Evolutionary conservation across 2,113 vertebrate species (phyloP), one percentile per base, ranked within the genome.

Genomic region (Galeopterus variegatus): DNA sequence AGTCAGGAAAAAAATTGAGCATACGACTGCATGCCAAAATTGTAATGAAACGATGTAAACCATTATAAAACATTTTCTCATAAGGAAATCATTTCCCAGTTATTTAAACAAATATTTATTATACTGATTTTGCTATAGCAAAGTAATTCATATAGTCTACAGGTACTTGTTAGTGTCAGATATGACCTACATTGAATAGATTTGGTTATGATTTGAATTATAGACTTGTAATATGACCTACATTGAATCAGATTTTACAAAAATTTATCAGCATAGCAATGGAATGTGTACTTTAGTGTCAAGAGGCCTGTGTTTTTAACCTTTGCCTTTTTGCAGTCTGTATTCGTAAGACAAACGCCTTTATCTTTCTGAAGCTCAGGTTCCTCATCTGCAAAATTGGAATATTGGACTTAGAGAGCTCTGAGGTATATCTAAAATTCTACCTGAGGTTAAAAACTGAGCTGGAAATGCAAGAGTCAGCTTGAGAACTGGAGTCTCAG

Each of bases 31-130:
- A 17, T 75, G 21, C 50, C n/a, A 28, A 18, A 90, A 90, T 64
- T 93, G 73, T 79, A 85, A 48, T 84, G 15, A 79, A 92, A 80
- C 80, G 48, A 73, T 3, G 50, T 50, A 70, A 18, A 15, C 28
- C 24, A 24, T n/a, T 48, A 62, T 6, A 80, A 93, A n/a, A 81
- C 41, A 93, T 4, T 62, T n/a, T 90, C 58, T 70, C 56, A 41
- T 79, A 64, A 50, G 19, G 52, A 60, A 58, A 48, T 90, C 48
- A 92, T 72, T 70, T 41, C 48, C 36, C 12, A 65, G 19, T 82
- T 88, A 93, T 28, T 62, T 56, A 82, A 86, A 62, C 45, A 77
- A 85, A 65, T 65, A 23, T 67, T 90, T 48, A 80, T 60, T 81
- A 60, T 75, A 45, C 12, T 60, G 36, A 56, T 87, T 83, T 8